Conservation (phyloP, 2,888 invertebrate species). For the Platynereis dumerilii region DNA sequence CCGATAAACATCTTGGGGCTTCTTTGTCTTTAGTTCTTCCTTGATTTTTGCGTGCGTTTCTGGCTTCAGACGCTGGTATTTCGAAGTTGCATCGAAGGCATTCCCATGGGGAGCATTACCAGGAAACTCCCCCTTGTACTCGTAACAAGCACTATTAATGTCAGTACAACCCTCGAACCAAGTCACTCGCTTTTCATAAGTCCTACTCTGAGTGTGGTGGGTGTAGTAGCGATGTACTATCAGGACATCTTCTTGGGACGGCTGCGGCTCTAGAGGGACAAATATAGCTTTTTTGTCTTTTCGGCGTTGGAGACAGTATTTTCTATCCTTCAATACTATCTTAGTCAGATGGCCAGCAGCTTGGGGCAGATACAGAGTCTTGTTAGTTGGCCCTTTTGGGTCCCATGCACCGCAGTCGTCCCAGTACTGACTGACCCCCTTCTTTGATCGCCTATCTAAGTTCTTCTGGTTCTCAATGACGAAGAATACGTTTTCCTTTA, state of each 20-base stretch:
- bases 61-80: background rate
- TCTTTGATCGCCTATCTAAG: background rate
- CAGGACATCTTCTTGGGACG: background rate
- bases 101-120: background rate
- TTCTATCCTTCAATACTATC: background rate
- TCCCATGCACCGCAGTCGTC: conserved; percentile 4
- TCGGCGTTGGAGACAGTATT: background rate
- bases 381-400: background rate
- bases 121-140: background rate
- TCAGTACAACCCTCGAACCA: background rate
- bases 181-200: background rate
- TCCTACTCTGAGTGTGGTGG: background rate
- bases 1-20: background rate
- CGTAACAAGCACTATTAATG: background rate
- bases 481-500: conserved; percentile 3
- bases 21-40: background rate
- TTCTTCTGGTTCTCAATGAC: background rate
- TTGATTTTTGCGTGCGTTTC: background rate
- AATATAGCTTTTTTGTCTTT: background rate
- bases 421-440: background rate
- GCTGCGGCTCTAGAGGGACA: background rate
- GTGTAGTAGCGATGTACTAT: background rate
- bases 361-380: background rate
- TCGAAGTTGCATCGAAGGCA: background rate
- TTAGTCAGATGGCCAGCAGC: background rate